phyloP scores from a whole-genome alignment of 2,888 invertebrate species.

The Eurois occulta region DNA sequence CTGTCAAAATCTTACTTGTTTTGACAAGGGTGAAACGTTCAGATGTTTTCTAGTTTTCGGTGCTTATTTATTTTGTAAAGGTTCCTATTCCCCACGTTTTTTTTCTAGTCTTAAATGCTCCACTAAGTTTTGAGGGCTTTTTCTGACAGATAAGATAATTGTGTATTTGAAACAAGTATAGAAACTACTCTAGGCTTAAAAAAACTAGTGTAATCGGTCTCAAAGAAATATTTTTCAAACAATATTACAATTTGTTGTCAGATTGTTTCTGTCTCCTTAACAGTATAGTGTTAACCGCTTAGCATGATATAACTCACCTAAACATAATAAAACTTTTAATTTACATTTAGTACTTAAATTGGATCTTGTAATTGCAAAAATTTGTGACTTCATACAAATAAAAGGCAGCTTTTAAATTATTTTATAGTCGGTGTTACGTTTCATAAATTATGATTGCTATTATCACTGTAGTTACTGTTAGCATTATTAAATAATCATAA shows the following conservation, averaged over 20 bases:
- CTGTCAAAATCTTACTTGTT: neutral
- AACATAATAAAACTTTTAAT: neutral
- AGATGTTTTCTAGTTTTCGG: conserved; percentile 1
- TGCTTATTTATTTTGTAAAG: neutral
- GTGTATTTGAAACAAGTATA: neutral
- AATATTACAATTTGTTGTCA: neutral
- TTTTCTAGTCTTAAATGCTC: neutral
- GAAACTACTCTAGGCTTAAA: neutral
- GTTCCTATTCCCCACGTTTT: neutral
- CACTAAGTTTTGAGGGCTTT: neutral
- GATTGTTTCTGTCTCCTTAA: neutral
- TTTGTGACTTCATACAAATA: neutral
- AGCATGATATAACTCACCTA: neutral
- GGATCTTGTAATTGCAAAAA: neutral
- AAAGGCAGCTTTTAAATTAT: neutral
- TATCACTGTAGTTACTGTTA: neutral
- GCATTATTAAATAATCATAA: neutral
- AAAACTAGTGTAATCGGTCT: neutral
- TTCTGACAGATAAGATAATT: conserved; percentile 4
- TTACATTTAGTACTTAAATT: neutral
- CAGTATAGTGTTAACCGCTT: neutral
- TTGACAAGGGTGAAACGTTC: neutral
- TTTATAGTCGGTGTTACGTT: neutral
- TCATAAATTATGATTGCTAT: neutral
- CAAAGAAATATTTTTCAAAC: neutral